Evolutionary conservation across 2,113 vertebrate species (phyloP).

Genomic region (Heterochromis multidens): DNA sequence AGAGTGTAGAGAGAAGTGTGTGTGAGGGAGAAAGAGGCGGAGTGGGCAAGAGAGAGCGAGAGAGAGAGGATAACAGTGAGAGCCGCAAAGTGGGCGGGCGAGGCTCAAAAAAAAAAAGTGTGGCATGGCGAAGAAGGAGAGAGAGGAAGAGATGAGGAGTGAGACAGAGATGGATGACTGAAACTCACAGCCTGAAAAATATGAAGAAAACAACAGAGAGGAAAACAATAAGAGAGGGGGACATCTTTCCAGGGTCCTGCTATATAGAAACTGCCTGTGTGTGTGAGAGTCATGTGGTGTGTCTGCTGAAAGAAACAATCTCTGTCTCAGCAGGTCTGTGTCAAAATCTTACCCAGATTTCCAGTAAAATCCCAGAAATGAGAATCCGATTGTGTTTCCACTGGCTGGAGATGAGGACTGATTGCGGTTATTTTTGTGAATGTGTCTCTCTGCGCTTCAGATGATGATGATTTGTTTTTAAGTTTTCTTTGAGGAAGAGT

Average conservation of each 20-base stretch:
- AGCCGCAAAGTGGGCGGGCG: not conserved
- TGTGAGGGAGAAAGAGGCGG: not conserved
- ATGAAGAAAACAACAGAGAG: constrained; percentile 34
- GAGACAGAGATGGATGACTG: constrained; percentile 36
- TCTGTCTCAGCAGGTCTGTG: not conserved
- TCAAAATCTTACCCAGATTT: not conserved
- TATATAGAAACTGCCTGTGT: not conserved
- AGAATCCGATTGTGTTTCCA: not conserved
- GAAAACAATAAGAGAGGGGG: not conserved
- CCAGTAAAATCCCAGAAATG: not conserved
- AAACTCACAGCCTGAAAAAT: not conserved
- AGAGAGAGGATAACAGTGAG: not conserved
- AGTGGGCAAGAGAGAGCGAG: not conserved
- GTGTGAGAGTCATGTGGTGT: not conserved
- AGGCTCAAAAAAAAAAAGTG: not conserved
- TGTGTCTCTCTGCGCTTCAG: not conserved
- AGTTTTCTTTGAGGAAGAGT: not conserved
- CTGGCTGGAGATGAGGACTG: not conserved
- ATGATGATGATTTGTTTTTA: not conserved
- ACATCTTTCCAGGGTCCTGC: not conserved
- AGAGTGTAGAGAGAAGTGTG: not conserved
- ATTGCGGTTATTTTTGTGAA: not conserved
- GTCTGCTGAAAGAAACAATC: not conserved
- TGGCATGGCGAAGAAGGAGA: not conserved
- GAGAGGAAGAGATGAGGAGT: not conserved